phyloP scores from a whole-genome alignment of 1,140 invertebrate species.

The Philopotamus ludificatus region DNA sequence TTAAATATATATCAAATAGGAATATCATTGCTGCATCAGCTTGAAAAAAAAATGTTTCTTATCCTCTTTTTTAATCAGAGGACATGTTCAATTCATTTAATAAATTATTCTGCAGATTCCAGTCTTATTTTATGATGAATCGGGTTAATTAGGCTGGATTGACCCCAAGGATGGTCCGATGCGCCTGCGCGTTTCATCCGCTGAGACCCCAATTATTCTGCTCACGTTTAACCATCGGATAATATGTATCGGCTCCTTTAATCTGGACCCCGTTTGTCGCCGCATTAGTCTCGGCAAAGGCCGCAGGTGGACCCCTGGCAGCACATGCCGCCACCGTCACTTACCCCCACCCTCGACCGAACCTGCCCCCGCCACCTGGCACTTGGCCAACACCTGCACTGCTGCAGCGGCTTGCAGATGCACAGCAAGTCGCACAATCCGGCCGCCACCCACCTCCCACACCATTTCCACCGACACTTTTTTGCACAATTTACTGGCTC shows the following conservation, averaged over 20 bases:
- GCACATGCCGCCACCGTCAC: neutral
- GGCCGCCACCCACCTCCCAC: neutral
- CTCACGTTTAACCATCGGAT: slow-evolving; percentile 4
- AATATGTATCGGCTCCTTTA: neutral
- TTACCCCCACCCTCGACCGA: neutral
- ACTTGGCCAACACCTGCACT: neutral
- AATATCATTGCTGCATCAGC: too few relatives aligned
- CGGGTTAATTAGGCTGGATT: too few relatives aligned
- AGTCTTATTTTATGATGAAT: too few relatives aligned
- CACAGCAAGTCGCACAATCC: too few relatives aligned
- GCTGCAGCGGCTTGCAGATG: neutral
- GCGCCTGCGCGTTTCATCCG: too few relatives aligned
- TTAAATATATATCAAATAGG: too few relatives aligned
- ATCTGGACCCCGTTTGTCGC: slow-evolving; percentile 15
- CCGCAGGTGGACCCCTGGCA: neutral
- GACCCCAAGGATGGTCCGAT: too few relatives aligned
- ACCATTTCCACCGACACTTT: neutral
- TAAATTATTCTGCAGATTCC: too few relatives aligned
- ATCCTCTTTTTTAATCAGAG: too few relatives aligned
- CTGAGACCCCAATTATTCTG: too few relatives aligned
- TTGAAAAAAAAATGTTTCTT: too few relatives aligned
- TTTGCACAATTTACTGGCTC: neutral
- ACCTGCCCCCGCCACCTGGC: neutral
- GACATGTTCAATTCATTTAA: too few relatives aligned
- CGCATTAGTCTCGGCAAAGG: slow-evolving; percentile 11